Percentiles rank a stretch among this genome's conserved stretches.
Evolutionary conservation across 2,888 invertebrate species (phyloP).

Genomic region (Drosophila demipolita): DNA sequence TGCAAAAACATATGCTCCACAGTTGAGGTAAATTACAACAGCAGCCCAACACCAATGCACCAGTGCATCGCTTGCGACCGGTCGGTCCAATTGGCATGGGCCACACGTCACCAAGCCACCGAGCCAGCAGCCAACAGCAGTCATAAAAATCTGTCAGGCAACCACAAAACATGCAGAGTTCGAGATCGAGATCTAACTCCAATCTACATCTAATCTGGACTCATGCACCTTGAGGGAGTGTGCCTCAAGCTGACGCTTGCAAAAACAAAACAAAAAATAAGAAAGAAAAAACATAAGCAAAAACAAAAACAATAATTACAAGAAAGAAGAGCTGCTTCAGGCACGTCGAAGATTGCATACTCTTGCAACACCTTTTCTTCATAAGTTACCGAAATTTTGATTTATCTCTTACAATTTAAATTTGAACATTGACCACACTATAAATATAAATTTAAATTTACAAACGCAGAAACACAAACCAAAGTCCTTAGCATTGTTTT

Average conservation of each 20-base stretch:
- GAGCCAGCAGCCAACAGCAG: constrained; percentile 42
- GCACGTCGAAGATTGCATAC: neutral
- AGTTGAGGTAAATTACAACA: constrained; percentile 67
- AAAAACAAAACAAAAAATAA: constrained; percentile 3
- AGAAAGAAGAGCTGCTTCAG: neutral
- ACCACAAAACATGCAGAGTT: constrained; percentile 60
- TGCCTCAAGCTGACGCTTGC: constrained; percentile 71
- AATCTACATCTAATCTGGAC: constrained; percentile 71
- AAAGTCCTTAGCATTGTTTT: neutral
- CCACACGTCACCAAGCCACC: constrained; percentile 69
- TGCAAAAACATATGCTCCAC: constrained; percentile 63
- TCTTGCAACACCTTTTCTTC: neutral
- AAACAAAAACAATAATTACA: constrained; percentile 2
- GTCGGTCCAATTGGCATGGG: constrained; percentile 68
- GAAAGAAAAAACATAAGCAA: constrained; percentile 2
- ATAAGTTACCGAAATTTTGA: neutral
- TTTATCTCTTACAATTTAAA: neutral
- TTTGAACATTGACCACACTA: neutral
- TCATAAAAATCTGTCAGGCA: constrained; percentile 70
- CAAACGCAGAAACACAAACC: neutral
- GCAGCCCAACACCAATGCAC: constrained; percentile 30
- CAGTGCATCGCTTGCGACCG: constrained; percentile 10
- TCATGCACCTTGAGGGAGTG: constrained; percentile 66
- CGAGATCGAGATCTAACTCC: constrained; percentile 46
- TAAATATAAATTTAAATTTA: neutral